phyloP scores from a whole-genome alignment of 2,797 vertebrate species.

The Remorina albescens region DNA sequence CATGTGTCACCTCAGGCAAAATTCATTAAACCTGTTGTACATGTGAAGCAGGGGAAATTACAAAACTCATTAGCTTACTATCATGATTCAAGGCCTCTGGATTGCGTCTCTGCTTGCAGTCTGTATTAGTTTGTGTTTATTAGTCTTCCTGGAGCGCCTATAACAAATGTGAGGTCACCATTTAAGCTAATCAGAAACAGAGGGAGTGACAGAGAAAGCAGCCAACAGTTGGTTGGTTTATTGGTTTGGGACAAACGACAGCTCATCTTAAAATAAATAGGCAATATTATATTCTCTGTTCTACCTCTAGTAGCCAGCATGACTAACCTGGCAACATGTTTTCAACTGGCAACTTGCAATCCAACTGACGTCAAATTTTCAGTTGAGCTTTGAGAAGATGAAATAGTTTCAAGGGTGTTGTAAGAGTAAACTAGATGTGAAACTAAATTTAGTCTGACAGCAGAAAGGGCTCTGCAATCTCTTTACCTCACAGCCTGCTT shows the following conservation, averaged over 20 bases:
- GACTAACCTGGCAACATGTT: conserved; percentile 16
- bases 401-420: conserved; percentile 43
- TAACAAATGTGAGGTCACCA: conserved; percentile 58
- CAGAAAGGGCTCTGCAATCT: conserved; percentile 43
- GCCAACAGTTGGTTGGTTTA: conserved; percentile 56
- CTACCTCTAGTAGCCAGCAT: background rate
- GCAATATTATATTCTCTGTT: conserved; percentile 42
- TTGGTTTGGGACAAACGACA: conserved; percentile 29
- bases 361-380: conserved; percentile 17
- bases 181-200: conserved; percentile 60
- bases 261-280: conserved; percentile 59
- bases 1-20: conserved; percentile 33
- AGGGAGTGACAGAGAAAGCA: background rate
- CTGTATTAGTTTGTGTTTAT: conserved; percentile 28
- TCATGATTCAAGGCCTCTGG: conserved; percentile 11
- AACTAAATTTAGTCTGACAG: conserved; percentile 54
- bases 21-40: conserved; percentile 22
- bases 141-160: conserved; percentile 38
- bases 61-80: background rate
- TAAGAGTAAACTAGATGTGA: conserved; percentile 42
- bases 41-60: conserved; percentile 57
- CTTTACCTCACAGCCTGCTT: conserved; percentile 39
- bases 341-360: background rate
- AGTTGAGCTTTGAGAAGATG: conserved; percentile 15
- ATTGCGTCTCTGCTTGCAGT: conserved; percentile 28